phyloP scores from a whole-genome alignment of 64 coral and sea anemone species.

The Montipora capricornis region DNA sequence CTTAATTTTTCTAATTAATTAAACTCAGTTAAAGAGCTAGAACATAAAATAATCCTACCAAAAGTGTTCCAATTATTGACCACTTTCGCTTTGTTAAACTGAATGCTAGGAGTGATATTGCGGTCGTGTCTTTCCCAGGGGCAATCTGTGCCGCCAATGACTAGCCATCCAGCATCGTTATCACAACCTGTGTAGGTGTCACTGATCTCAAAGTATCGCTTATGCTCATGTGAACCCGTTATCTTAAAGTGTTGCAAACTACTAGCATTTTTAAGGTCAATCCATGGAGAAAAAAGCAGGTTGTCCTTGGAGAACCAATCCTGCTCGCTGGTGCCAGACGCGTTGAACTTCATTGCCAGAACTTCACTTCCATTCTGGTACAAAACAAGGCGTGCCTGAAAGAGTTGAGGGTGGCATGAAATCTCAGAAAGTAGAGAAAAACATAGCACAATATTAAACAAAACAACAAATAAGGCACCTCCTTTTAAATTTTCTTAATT shows the following conservation, averaged over 20 bases:
- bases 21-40: too few species aligned
- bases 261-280: neutral
- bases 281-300: slow-evolving; percentile 34
- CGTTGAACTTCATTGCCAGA: neutral
- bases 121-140: neutral
- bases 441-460: too few species aligned
- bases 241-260: neutral
- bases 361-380: slow-evolving; percentile 24
- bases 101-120: neutral
- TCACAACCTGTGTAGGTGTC: neutral
- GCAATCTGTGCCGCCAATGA: neutral
- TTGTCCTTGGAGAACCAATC: slow-evolving; percentile 19
- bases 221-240: neutral
- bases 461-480: too few species aligned
- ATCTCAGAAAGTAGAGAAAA: neutral
- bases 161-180: slow-evolving; percentile 13
- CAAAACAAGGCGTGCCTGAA: slow-evolving; percentile 14
- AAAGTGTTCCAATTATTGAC: neutral
- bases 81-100: neutral
- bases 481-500: too few species aligned
- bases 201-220: slow-evolving; percentile 10
- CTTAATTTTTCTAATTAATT: too few species aligned
- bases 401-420: neutral
- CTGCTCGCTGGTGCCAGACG: neutral
- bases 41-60: neutral